Base-by-base conservation (phyloP, 2,113 vertebrate species). In the Trinectes maculatus region DNA sequence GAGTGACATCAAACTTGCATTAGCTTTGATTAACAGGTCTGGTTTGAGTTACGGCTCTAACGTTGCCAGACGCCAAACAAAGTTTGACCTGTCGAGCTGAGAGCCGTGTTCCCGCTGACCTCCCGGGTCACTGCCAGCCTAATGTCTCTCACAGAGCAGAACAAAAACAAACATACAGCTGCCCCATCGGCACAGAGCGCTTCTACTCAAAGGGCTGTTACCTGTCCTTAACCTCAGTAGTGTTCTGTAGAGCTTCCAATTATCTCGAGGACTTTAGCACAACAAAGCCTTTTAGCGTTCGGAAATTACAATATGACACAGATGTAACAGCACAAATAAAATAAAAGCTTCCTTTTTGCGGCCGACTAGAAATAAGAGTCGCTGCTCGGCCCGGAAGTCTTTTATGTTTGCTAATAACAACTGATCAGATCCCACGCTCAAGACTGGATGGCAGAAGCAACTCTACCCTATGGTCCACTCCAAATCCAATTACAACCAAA, bases 401-500 rank as follows among this genome's bases (percentile, higher is more conserved):
- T 89, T 81, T 64, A 76, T 82, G 72, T 88, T 83, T 71, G 61
- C 77, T 85, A 80, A 86, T 76, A 85, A 67, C 71, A 31, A 62
- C 77, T 84, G 81, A 90, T 88, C 77, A 73, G 79, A 89, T 92
- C 86, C 80, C 77, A 68, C 80, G 58, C 55, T 80, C 29, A 36
- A 66, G 82, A 48, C 85, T 83, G 74, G 55, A 80, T 79, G 77
- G 74, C 65, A 60, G 55, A 22, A 71, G 81, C 70, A 80, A 75
- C 86, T 84, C 82, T 83, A 79, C 75, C 74, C 79, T 51, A 34
- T 25, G 73, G 49, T 91, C 84, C 59, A 88, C 87, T 92, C 86
- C 88, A 92, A 95, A 95, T 94, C 89, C 85, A 89, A 93, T 95
- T 94, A 94, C 83, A 84, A 61, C 34, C 66, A 69, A 91, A 83